A percentile compares a stretch with the other conserved stretches of the same genome.
phyloP scores from a whole-genome alignment of 1,140 invertebrate genomes.

The Rhagoletis zephyria region DNA sequence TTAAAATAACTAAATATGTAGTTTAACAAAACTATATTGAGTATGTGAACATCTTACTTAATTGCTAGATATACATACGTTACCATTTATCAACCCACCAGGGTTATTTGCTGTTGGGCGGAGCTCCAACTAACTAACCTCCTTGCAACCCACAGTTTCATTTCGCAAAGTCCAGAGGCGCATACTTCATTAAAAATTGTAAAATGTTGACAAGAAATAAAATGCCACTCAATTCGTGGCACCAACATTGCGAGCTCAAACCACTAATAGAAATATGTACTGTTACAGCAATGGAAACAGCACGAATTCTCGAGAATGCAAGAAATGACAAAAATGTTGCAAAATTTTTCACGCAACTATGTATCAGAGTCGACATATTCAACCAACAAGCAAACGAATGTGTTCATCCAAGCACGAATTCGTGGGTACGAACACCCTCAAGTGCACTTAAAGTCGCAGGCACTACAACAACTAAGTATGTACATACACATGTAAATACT shows the following conservation, averaged over 20 bases:
- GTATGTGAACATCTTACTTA: too few species aligned
- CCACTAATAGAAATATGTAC: background rate
- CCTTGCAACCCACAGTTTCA: background rate
- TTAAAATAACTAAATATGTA: too few species aligned
- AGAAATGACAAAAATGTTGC: constrained; percentile 17
- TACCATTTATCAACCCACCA: too few species aligned
- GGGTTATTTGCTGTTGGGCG: too few species aligned
- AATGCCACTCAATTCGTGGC: constrained; percentile 9
- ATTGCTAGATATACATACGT: too few species aligned
- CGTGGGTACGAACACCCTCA: background rate
- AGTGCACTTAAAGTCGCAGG: background rate
- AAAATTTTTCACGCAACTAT: background rate
- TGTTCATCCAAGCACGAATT: background rate
- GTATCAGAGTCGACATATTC: background rate
- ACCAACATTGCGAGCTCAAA: background rate
- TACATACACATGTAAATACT: background rate
- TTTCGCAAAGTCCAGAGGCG: background rate
- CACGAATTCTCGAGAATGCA: background rate
- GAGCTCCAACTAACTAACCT: too few species aligned
- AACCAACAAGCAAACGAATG: background rate
- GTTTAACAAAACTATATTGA: too few species aligned
- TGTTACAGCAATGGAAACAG: background rate
- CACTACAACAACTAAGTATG: background rate
- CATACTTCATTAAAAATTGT: constrained; percentile 41
- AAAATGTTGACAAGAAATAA: constrained; percentile 38